Evolutionary conservation across 2,797 vertebrate genomes (phyloP).

Genomic region (Stomatorhinus walkeri): DNA sequence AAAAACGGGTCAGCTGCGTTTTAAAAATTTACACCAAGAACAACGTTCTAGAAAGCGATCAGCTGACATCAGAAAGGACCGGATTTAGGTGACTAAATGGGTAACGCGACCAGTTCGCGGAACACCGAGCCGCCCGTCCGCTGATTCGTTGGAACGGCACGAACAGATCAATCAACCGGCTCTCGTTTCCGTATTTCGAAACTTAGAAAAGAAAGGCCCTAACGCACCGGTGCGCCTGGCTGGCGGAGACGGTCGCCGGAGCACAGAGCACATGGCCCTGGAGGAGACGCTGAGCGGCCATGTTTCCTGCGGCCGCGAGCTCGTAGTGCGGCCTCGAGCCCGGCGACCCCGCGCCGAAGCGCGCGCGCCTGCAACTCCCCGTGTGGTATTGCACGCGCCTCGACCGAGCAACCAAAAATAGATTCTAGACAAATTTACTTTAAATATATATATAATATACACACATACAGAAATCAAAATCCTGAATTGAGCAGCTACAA

Average conservation of each 20-base stretch:
- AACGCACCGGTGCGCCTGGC: not conserved
- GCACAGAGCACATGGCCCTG: not conserved
- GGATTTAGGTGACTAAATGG: not conserved
- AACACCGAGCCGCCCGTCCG: not conserved
- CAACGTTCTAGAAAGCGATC: not conserved
- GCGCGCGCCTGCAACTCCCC: not conserved
- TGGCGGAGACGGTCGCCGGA: not conserved
- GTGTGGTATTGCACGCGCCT: not conserved
- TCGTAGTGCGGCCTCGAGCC: not conserved
- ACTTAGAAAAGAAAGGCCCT: not conserved
- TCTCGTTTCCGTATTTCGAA: not conserved
- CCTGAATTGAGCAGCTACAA: not conserved
- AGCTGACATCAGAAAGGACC: not conserved
- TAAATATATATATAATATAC: not conserved
- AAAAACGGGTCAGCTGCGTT: not conserved
- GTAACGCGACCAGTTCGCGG: not conserved
- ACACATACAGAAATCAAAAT: not conserved
- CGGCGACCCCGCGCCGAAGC: not conserved
- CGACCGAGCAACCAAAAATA: not conserved
- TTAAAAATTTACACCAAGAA: not conserved
- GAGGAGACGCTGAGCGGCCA: not conserved
- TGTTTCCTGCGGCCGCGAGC: slow-evolving; percentile 9
- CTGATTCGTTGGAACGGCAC: not conserved
- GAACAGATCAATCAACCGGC: not conserved
- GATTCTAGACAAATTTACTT: not conserved